A percentile compares a stretch with the other conserved stretches of the same genome.
Conservation (phyloP, 2,113 vertebrate species). For the Amazona vittata region DNA sequence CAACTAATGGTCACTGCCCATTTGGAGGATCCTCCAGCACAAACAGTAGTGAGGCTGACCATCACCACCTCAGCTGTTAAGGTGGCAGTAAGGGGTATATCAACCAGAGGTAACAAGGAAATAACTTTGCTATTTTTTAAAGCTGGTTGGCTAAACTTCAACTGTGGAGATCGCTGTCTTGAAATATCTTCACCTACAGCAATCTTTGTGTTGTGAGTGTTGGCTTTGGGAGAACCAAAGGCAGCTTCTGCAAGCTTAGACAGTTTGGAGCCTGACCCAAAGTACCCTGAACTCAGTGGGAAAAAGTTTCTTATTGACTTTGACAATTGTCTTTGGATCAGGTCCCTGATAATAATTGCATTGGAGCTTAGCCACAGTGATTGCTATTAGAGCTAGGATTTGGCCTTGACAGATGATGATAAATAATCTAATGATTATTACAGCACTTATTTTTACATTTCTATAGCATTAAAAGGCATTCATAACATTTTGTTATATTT, state of each 20-base stretch:
- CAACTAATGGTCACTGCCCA: neutral
- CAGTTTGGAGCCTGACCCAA: neutral
- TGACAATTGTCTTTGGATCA: constrained; percentile 31
- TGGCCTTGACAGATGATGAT: constrained; percentile 26
- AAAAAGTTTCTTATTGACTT: constrained; percentile 42
- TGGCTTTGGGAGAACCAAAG: neutral
- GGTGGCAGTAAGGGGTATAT: neutral
- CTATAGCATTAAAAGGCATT: constrained; percentile 59
- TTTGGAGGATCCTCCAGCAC: neutral
- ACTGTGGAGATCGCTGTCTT: neutral
- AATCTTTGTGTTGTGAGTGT: neutral
- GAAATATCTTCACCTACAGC: neutral
- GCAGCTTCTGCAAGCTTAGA: neutral
- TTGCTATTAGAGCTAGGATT: constrained; percentile 18
- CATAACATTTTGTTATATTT: constrained; percentile 54
- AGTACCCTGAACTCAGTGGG: neutral
- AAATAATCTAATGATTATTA: constrained; percentile 49
- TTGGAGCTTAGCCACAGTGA: constrained; percentile 25
- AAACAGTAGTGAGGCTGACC: neutral
- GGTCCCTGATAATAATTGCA: constrained; percentile 8
- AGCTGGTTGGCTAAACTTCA: neutral
- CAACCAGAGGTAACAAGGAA: neutral
- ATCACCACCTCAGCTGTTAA: neutral
- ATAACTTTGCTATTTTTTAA: neutral
- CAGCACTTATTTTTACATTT: constrained; percentile 45